Evolutionary conservation across 2,113 vertebrate species (phyloP).

Genomic region (Psephotus haematonotus): DNA sequence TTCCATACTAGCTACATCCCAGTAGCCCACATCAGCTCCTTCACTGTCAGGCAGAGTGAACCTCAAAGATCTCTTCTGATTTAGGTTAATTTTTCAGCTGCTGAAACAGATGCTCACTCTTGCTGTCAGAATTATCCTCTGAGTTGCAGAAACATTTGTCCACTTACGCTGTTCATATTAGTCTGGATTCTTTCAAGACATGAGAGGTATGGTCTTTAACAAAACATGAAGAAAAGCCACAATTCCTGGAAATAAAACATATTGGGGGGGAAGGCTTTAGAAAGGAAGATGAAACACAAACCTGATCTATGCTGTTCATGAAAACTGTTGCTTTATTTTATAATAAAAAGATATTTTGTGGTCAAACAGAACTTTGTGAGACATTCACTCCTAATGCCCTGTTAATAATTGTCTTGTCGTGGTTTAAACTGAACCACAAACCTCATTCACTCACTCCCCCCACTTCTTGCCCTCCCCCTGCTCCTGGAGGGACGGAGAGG

Average conservation of each 20-base stretch:
- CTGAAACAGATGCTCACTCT: neutral
- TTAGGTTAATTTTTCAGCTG: neutral
- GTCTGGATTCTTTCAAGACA: neutral
- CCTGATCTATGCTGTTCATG: neutral
- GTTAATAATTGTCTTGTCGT: neutral
- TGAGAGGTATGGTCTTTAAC: neutral
- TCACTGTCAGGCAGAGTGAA: neutral
- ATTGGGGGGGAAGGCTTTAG: neutral
- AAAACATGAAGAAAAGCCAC: neutral
- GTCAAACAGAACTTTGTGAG: neutral
- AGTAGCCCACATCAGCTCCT: neutral
- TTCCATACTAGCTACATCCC: neutral
- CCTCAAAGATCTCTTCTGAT: neutral
- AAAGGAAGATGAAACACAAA: neutral
- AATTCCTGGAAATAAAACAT: neutral
- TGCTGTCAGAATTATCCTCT: neutral
- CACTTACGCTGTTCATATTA: neutral
- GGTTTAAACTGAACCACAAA: too few species aligned
- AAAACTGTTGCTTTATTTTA: neutral
- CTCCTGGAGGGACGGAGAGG: too few species aligned
- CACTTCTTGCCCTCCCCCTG: too few species aligned
- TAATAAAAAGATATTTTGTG: neutral
- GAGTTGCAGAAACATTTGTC: neutral
- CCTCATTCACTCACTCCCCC: too few species aligned
- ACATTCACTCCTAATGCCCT: neutral